These are phyloP conservation scores for Ptychobarbus kaznakovi DNA, from an alignment of 2,797 vertebrate genomes.

Conservation along the genomic window DNA sequence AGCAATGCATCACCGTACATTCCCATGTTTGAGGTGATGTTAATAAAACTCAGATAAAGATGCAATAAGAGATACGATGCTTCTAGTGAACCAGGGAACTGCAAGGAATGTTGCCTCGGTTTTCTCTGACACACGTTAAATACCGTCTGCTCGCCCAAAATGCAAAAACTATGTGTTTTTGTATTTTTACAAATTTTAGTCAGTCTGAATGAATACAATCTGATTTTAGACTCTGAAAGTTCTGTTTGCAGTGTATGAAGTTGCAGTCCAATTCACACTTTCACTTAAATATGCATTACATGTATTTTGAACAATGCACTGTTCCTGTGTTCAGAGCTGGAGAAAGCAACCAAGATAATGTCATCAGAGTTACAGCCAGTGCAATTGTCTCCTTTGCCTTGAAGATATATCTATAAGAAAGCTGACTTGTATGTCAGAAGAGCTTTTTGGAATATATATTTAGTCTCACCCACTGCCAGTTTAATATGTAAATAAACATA, in stretches of 20 bases:
- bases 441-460: too few species aligned
- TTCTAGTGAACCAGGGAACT: constrained; percentile 27
- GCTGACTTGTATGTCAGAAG: too few species aligned
- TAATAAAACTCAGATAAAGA: constrained; percentile 72
- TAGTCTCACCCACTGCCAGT: background rate
- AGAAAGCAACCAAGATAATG: background rate
- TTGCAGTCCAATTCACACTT: background rate
- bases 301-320: too few species aligned
- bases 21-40: constrained; percentile 75
- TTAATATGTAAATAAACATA: background rate
- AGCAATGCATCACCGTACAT: too few species aligned
- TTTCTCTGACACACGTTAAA: constrained; percentile 20
- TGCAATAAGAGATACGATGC: constrained; percentile 65
- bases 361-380: background rate
- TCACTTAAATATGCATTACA: background rate
- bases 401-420: too few species aligned
- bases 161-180: constrained; percentile 24
- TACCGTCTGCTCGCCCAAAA: constrained; percentile 4
- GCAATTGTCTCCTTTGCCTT: background rate
- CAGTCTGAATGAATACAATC: background rate
- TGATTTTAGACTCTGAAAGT: background rate
- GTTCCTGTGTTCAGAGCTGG: background rate
- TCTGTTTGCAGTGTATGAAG: background rate
- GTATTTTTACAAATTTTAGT: background rate
- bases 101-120: constrained; percentile 37